Conservation (phyloP, 2,888 invertebrate species). For the Helleia helle region DNA sequence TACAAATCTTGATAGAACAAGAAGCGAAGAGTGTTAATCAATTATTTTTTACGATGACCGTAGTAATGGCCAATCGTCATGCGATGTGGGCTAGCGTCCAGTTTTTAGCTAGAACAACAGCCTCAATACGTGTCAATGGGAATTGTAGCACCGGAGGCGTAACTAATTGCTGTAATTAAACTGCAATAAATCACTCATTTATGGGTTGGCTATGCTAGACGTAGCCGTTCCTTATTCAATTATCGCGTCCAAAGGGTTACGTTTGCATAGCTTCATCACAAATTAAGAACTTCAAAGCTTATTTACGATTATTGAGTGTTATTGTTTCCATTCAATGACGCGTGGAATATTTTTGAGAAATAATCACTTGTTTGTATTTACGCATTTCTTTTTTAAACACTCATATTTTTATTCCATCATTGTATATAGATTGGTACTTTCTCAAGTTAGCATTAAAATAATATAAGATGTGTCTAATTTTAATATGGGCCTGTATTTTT, state of each 20-base stretch:
- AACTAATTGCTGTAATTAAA: slow-evolving; percentile 58
- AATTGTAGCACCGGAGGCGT: slow-evolving; percentile 40
- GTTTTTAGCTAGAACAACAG: slow-evolving; percentile 23
- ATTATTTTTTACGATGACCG: slow-evolving; percentile 21
- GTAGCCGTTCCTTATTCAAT: slow-evolving; percentile 19
- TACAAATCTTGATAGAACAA: slow-evolving; percentile 13
- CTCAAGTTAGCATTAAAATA: too few relatives aligned
- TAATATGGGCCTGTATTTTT: too few relatives aligned
- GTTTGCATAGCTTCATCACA: slow-evolving; percentile 10
- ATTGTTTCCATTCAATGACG: slow-evolving; percentile 4
- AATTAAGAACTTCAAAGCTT: neutral
- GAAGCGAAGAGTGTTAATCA: slow-evolving; percentile 24
- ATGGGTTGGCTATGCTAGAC: slow-evolving; percentile 25
- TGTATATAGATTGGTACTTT: too few relatives aligned
- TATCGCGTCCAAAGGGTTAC: slow-evolving; percentile 15
- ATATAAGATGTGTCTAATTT: too few relatives aligned
- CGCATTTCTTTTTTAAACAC: too few relatives aligned
- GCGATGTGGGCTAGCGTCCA: slow-evolving; percentile 21
- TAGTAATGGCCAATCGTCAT: slow-evolving; percentile 27
- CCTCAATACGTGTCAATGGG: slow-evolving; percentile 29
- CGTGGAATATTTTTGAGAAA: too few relatives aligned
- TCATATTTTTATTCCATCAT: neutral
- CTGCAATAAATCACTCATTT: slow-evolving; percentile 49
- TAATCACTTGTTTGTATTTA: too few relatives aligned
- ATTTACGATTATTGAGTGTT: neutral